Conservation (phyloP, 2,113 vertebrate genomes). For the Mungos mungo region DNA sequence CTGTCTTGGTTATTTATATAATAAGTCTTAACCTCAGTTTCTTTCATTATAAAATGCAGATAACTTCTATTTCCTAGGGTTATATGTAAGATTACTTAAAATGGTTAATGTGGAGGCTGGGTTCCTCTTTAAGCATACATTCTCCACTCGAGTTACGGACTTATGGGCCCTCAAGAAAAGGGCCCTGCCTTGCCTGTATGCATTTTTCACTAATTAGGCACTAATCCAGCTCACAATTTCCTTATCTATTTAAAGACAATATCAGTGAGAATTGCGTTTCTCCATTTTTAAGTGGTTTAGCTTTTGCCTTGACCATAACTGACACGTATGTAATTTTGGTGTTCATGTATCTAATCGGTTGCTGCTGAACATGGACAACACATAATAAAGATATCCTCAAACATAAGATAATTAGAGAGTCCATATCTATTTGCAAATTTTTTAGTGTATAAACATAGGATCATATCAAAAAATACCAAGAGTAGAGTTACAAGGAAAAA, state of each 20-base stretch:
- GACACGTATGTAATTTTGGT: no score
- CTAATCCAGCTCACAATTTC: not conserved
- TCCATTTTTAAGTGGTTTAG: not conserved
- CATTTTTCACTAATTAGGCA: not conserved
- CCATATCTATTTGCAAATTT: not conserved
- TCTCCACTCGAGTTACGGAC: not conserved
- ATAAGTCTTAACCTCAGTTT: not conserved
- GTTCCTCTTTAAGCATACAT: not conserved
- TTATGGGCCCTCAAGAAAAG: not conserved
- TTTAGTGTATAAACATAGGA: not conserved
- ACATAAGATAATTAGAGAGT: not conserved
- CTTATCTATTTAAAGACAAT: not conserved
- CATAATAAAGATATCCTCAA: not conserved
- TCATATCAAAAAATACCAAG: not conserved
- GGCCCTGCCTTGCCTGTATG: fast-evolving
- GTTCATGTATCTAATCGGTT: not conserved
- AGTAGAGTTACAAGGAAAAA: not conserved
- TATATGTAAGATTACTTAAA: not conserved
- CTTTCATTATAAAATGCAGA: not conserved
- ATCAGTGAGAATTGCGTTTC: not conserved
- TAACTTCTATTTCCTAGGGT: not conserved
- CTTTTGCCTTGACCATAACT: not conserved
- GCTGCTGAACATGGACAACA: not conserved
- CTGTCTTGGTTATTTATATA: not conserved
- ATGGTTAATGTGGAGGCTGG: not conserved